Conservation (phyloP, 2,113 vertebrate genomes). For the Chloebia gouldiae region DNA sequence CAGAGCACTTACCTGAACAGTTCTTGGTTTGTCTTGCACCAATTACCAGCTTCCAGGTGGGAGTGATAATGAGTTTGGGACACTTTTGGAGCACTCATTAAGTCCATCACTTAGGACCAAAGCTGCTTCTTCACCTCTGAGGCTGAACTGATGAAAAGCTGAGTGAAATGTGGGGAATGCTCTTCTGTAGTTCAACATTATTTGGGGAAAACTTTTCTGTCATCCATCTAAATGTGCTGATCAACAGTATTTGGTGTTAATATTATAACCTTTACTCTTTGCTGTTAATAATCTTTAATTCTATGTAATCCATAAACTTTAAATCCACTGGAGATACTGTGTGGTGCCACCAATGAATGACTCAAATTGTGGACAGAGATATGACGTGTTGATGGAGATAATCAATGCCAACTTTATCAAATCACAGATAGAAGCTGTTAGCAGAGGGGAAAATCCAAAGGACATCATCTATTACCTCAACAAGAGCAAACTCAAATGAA, state of each 20-base stretch:
- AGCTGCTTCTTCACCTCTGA: neutral
- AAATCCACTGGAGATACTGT: neutral
- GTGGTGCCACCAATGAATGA: neutral
- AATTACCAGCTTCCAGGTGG: neutral
- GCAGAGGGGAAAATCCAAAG: neutral
- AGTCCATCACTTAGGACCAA: neutral
- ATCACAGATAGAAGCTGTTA: neutral
- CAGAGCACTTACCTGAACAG: neutral
- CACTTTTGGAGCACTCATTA: neutral
- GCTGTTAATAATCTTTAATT: neutral
- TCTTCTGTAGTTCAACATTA: neutral
- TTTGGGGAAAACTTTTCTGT: neutral
- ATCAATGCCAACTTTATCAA: neutral
- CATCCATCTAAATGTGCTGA: neutral
- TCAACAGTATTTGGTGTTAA: neutral
- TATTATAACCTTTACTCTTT: neutral
- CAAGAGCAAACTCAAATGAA: neutral
- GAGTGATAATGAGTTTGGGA: neutral
- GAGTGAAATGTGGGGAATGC: rapidly evolving
- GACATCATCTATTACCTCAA: neutral
- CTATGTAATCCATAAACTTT: neutral
- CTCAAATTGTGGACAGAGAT: neutral
- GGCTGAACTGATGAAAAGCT: neutral
- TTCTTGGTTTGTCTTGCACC: neutral
- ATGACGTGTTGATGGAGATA: neutral